phyloP scores from a whole-genome alignment of 2,888 invertebrate species.

The Gryllus longicercus region DNA sequence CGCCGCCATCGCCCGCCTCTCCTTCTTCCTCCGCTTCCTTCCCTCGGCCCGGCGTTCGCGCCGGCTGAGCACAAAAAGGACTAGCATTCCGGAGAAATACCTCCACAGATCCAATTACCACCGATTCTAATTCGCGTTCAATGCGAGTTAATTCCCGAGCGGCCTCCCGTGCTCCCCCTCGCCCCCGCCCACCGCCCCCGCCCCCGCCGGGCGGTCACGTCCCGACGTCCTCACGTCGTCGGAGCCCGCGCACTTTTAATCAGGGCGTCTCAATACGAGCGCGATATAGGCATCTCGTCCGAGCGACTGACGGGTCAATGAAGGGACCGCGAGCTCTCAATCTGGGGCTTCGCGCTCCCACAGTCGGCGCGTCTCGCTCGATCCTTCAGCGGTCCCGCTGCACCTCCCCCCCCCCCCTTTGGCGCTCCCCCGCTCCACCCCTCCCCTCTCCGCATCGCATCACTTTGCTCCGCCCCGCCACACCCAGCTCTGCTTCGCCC shows the following conservation, averaged over 20 bases:
- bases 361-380: too few species aligned
- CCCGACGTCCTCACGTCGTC: neutral
- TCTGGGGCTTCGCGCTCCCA: neutral
- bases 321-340: neutral
- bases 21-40: neutral
- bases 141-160: neutral
- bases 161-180: neutral
- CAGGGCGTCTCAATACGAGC: neutral
- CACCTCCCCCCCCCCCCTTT: too few species aligned
- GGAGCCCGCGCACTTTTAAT: neutral
- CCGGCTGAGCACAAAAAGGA: neutral
- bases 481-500: too few species aligned
- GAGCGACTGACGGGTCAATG: neutral
- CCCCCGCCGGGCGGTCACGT: too few species aligned
- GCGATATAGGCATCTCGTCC: neutral
- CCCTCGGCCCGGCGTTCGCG: neutral
- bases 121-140: slow-evolving; percentile 28
- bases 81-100: slow-evolving; percentile 23
- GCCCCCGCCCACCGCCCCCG: too few species aligned
- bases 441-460: too few species aligned
- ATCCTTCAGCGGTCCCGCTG: too few species aligned
- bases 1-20: neutral
- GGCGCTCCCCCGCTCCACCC: too few species aligned
- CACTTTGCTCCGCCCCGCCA: too few species aligned
- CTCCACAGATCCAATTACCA: slow-evolving; percentile 33